Percentiles rank a stretch among this genome's conserved stretches.
Evolutionary conservation across 2,888 invertebrate species (phyloP).

Genomic region (Criorhina ranunculi): DNA sequence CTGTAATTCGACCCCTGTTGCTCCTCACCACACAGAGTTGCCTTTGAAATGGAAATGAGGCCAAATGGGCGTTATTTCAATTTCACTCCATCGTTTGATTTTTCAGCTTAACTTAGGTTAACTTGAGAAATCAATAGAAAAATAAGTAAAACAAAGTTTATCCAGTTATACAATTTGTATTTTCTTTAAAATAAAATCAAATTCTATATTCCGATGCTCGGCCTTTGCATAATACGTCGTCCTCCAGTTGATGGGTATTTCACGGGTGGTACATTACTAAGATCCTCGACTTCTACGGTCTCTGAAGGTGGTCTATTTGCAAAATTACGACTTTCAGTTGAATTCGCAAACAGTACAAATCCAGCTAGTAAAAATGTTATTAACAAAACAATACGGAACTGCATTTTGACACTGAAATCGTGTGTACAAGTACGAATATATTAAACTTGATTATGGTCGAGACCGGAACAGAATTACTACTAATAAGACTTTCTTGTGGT

Average conservation of each 20-base stretch:
- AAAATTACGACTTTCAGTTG: background rate
- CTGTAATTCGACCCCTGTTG: too few relatives aligned
- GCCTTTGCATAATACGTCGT: slow-evolving; percentile 38
- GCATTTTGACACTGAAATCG: background rate
- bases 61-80: too few relatives aligned
- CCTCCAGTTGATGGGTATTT: slow-evolving; percentile 10
- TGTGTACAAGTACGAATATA: too few relatives aligned
- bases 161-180: background rate
- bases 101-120: too few relatives aligned
- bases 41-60: too few relatives aligned
- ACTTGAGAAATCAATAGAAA: too few relatives aligned
- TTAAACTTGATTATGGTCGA: background rate
- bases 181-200: background rate
- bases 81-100: too few relatives aligned
- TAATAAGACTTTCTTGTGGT: too few relatives aligned
- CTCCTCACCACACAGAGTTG: too few relatives aligned
- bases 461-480: background rate
- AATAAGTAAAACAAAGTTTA: background rate
- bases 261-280: slow-evolving; percentile 1
- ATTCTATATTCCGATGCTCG: slow-evolving; percentile 10
- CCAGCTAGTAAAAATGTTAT: background rate
- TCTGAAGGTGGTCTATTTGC: background rate
- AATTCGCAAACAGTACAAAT: background rate
- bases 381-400: background rate
- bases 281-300: background rate